Percentiles rank a stretch among this genome's conserved stretches.
Conservation (phyloP, 2,113 vertebrate genomes). For the Thamnaconus septentrionalis region DNA sequence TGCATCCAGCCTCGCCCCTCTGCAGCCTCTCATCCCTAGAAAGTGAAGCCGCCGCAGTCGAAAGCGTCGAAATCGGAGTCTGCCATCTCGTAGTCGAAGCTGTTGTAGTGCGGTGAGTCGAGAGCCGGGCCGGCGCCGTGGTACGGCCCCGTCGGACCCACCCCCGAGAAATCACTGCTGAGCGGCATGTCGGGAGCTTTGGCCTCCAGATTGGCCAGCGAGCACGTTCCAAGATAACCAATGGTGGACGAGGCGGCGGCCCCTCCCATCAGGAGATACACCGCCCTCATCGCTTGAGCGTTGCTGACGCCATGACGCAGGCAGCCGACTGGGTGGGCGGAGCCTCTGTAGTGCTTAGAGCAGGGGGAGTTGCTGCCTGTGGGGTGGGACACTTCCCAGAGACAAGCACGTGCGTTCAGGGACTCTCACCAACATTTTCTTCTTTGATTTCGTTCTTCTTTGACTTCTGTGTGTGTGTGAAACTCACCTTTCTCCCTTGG, state of each 20-base stretch:
- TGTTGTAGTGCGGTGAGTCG: constrained; percentile 72
- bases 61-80: constrained; percentile 81
- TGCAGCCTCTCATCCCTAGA: constrained; percentile 46
- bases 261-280: constrained; percentile 82
- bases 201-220: constrained; percentile 55
- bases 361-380: constrained; percentile 52
- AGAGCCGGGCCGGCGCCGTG: constrained; percentile 48
- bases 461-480: too few relatives aligned
- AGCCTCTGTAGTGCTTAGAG: constrained; percentile 39
- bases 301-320: constrained; percentile 78
- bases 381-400: background rate
- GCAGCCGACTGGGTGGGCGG: constrained; percentile 53
- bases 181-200: constrained; percentile 60
- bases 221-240: constrained; percentile 75
- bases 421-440: background rate
- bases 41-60: constrained; percentile 80
- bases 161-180: constrained; percentile 69
- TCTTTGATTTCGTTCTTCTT: too few relatives aligned
- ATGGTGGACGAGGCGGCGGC: constrained; percentile 78
- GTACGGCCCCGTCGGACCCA: constrained; percentile 66
- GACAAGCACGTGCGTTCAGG: background rate
- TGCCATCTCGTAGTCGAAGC: constrained; percentile 75
- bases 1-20: too few relatives aligned
- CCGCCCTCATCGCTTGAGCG: constrained; percentile 67
- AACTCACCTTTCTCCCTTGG: constrained; percentile 47